A percentile compares a stretch with the other conserved stretches of the same genome.
phyloP scores from a whole-genome alignment of 2,113 vertebrate species.

The Tychaedon coryphoeus region DNA sequence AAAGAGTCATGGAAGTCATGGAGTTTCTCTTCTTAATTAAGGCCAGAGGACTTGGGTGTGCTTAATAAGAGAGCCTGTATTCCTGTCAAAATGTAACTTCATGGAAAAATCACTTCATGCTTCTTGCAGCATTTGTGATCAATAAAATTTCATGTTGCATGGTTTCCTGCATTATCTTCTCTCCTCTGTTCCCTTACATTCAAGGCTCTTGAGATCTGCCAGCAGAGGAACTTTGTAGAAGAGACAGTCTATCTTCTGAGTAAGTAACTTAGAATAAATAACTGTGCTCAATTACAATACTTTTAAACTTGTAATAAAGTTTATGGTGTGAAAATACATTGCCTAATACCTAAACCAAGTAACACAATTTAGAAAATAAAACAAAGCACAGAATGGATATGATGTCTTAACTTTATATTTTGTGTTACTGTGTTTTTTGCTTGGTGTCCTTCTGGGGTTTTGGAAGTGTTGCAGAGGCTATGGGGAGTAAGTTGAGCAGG shows the following conservation, averaged over 20 bases:
- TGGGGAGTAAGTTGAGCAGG: fast-evolving
- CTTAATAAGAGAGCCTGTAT: neutral
- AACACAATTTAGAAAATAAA: neutral
- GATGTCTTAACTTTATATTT: neutral
- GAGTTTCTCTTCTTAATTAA: neutral
- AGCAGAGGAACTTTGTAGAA: slow-evolving; percentile 96
- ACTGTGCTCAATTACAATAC: neutral
- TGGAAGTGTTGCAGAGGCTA: neutral
- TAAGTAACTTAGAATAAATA: slow-evolving; percentile 71
- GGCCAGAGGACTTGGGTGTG: neutral
- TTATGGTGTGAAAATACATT: neutral
- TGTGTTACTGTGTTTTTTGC: neutral
- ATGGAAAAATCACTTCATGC: neutral
- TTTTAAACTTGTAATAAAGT: neutral
- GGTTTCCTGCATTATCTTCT: neutral
- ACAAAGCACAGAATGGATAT: neutral
- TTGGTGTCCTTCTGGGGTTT: neutral
- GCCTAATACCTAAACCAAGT: neutral
- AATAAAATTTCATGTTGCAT: neutral
- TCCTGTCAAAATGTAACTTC: neutral
- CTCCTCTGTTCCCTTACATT: neutral
- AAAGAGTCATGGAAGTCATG: neutral
- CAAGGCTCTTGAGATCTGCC: slow-evolving; percentile 97
- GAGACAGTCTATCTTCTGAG: slow-evolving; percentile 97
- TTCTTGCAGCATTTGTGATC: neutral